Base-by-base conservation (phyloP, 2,797 vertebrate genomes). In the Premnoplex brunnescens region DNA sequence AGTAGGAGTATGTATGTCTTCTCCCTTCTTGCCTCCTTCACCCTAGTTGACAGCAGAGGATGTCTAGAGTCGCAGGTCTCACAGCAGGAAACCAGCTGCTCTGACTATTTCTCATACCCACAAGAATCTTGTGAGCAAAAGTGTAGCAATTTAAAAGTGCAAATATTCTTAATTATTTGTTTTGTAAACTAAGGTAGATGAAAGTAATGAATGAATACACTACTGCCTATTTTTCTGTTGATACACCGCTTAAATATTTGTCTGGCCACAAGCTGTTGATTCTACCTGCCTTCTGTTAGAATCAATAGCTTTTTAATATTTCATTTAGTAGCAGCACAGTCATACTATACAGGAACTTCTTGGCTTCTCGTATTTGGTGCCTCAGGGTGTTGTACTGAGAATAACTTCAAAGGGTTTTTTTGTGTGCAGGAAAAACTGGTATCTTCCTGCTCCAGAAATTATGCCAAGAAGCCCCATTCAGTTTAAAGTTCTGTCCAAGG, bases 361-460 rank as follows among this genome's bases (percentile, higher is more conserved):
- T 62, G 14, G 14, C 23, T 80, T 93, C 24, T 92, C 23, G 12
- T 60, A 39, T 49, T 91, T 55, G 27, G 30, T 73, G 58, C 5
- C 16, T 81, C 4, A 22, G 18, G 23, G 20, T 68, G 15, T 76
- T 82, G 49, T 11, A 55, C 2, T 67, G 64, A 85, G 26, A 52
- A 22, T 56, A 80, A 73, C 48, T 51, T 81, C 24, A 63, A 66
- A 14, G 7, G 19, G 49, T 14, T 48, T 30, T 30, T 76, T 86
- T n/a, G 34, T 60, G 10, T 7, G 27, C 85, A 99, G 99, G 97
- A 99, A 99, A 97, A 99, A 98, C 97, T 99, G 99, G 99, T 99
- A 99, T 97, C 98, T 99, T 85, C 99, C 99, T 32, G 99, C 98
- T 41, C 95, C 98, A 44, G 97, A 98, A 74, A 96, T 99, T 95